Evolutionary conservation across 2,797 vertebrate species (phyloP).

Genomic region (Iguana delicatissima): DNA sequence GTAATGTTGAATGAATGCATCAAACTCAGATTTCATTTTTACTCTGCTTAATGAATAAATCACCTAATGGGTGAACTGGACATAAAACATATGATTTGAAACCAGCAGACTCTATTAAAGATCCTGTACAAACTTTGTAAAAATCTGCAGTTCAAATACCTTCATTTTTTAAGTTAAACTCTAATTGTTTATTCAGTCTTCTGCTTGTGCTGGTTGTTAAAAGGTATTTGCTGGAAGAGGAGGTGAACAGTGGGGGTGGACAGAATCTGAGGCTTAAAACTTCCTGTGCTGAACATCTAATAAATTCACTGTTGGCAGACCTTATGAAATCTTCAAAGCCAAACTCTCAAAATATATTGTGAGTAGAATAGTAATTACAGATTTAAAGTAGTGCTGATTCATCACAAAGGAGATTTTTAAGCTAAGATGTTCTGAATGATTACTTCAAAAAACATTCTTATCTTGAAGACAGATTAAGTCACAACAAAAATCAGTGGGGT

Average conservation of each 20-base stretch:
- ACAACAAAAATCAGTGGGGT: constrained; percentile 7
- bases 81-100: not conserved
- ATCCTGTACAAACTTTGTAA: constrained; percentile 27
- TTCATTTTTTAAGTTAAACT: not conserved
- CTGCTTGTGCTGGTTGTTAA: not conserved
- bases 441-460: not conserved
- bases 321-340: constrained; percentile 58
- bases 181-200: not conserved
- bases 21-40: not conserved
- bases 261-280: constrained; percentile 37
- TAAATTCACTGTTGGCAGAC: constrained; percentile 37
- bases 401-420: constrained; percentile 49
- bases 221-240: constrained; percentile 26
- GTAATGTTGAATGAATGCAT: not conserved
- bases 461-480: constrained; percentile 44
- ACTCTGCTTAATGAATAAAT: not conserved
- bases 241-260: not conserved
- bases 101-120: not conserved
- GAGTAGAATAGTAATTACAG: constrained; percentile 19
- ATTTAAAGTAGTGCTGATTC: constrained; percentile 60
- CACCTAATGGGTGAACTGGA: not conserved
- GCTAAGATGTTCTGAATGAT: constrained; percentile 42
- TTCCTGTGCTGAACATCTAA: not conserved
- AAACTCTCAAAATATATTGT: constrained; percentile 41
- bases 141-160: not conserved